Evolutionary conservation across 2,888 invertebrate species (phyloP).

Genomic region (Nemotelus nigrinus): DNA sequence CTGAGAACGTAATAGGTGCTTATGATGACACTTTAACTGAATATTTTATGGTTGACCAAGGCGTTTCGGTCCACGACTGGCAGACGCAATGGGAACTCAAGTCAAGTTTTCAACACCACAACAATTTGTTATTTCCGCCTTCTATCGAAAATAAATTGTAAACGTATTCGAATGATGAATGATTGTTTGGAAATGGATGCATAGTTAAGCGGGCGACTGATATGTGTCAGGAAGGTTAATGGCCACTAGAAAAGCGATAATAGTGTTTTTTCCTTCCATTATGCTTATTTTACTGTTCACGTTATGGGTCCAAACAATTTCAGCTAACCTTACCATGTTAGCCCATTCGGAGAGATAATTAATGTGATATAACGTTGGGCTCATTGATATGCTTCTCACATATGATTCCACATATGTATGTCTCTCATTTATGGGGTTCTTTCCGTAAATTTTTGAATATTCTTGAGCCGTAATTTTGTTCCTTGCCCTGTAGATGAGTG

Average conservation of each 20-base stretch:
- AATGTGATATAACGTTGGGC: conserved; percentile 10
- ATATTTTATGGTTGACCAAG: conserved; percentile 32
- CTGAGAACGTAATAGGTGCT: not conserved
- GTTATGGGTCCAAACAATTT: not conserved
- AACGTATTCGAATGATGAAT: conserved; percentile 25
- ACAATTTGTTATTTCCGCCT: not conserved
- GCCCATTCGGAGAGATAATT: conserved; percentile 1
- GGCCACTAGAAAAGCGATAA: not conserved
- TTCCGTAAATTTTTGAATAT: not conserved
- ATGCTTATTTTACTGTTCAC: not conserved
- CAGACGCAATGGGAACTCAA: no score
- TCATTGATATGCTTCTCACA: conserved; percentile 2
- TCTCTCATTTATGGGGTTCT: not conserved
- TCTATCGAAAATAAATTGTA: not conserved
- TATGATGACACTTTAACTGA: conserved; percentile 23
- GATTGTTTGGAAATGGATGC: not conserved
- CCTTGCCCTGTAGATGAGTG: no score
- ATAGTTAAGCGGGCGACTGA: not conserved
- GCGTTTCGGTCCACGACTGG: not conserved
- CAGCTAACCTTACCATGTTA: not conserved
- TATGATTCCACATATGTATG: not conserved
- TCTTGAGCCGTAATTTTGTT: no score
- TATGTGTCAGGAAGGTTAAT: not conserved
- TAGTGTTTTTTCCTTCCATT: not conserved
- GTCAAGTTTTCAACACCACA: no score